Conservation (phyloP, 2,888 invertebrate genomes). For the Euphydryas editha region DNA sequence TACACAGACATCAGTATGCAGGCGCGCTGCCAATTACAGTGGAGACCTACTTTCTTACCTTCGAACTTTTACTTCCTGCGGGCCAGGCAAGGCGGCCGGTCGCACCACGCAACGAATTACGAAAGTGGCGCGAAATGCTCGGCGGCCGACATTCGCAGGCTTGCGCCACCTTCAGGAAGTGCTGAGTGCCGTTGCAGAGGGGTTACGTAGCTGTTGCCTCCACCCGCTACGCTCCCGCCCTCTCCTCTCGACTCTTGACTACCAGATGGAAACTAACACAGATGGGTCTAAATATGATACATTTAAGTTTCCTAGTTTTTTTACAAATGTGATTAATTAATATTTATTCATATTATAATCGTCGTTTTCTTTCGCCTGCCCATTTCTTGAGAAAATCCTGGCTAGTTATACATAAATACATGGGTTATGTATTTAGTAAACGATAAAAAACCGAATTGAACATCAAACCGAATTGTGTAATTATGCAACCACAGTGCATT, state of each 20-base stretch:
- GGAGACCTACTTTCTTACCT: conserved; percentile 84
- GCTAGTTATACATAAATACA: no score
- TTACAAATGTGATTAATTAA: no score
- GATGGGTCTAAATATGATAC: no score
- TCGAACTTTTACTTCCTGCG: conserved; percentile 84
- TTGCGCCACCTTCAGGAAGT: conserved; percentile 84
- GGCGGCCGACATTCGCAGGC: conserved; percentile 82
- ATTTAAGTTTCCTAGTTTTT: neutral
- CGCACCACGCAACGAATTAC: conserved; percentile 82
- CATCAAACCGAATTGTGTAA: neutral
- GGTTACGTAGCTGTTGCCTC: conserved; percentile 74
- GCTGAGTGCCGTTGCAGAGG: conserved; percentile 76
- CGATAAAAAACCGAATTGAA: no score
- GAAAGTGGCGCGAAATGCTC: conserved; percentile 83
- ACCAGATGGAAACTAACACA: neutral
- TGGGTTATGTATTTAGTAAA: no score
- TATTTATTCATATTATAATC: no score
- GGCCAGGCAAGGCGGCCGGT: conserved; percentile 78
- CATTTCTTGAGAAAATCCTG: no score
- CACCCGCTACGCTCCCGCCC: conserved; percentile 47
- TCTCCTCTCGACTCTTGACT: conserved; percentile 1
- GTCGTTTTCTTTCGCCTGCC: no score
- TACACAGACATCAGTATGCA: conserved; percentile 77
- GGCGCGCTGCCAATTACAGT: conserved; percentile 80
- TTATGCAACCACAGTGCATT: neutral